Conservation (phyloP, 2,797 vertebrate species). For the Macrochelys suwanniensis region DNA sequence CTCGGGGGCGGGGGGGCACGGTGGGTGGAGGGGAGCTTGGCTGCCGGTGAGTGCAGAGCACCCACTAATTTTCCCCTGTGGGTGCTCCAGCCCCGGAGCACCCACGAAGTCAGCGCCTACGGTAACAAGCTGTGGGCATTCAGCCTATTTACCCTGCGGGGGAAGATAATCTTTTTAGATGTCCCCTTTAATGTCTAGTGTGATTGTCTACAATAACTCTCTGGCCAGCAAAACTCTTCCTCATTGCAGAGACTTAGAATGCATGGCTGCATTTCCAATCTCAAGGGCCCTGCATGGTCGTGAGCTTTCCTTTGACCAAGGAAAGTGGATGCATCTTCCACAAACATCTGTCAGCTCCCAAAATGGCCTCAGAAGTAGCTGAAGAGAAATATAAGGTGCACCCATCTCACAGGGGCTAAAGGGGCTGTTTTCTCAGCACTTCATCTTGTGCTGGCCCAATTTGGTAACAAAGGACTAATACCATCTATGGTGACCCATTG, state of each 20-base stretch:
- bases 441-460: neutral
- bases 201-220: fast-evolving
- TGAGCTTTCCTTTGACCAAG: neutral
- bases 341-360: neutral
- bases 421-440: neutral
- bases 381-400: neutral
- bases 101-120: too few species aligned
- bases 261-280: neutral
- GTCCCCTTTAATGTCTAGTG: fast-evolving
- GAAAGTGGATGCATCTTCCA: fast-evolving
- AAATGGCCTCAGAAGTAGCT: neutral
- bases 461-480: neutral
- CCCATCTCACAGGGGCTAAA: neutral
- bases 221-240: neutral
- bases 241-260: neutral
- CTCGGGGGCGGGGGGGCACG: too few species aligned
- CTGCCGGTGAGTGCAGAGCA: too few species aligned
- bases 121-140: neutral
- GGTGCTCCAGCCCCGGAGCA: too few species aligned
- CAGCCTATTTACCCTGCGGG: fast-evolving
- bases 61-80: too few species aligned
- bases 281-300: neutral
- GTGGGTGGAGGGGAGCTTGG: too few species aligned
- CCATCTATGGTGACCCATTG: neutral
- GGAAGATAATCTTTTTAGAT: neutral